phyloP scores from a whole-genome alignment of 2,797 vertebrate genomes.

The Ctenosaura bakeri region DNA sequence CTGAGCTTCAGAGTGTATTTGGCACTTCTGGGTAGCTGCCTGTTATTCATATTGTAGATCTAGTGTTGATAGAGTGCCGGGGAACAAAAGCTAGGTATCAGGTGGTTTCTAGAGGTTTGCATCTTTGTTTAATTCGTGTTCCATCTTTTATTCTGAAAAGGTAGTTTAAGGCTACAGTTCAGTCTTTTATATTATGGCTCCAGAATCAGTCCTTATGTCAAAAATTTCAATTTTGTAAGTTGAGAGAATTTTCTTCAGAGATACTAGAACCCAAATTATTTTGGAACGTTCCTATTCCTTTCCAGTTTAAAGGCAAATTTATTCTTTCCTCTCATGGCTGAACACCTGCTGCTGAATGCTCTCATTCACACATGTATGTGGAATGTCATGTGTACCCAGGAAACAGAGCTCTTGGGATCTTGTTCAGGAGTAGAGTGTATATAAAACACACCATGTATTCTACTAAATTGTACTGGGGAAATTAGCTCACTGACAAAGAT shows the following conservation, averaged over 20 bases:
- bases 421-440: background rate
- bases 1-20: background rate
- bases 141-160: background rate
- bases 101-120: background rate
- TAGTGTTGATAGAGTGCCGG: background rate
- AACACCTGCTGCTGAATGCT: background rate
- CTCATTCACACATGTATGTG: background rate
- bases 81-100: background rate
- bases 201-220: background rate
- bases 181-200: background rate
- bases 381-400: background rate
- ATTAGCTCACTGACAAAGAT: background rate
- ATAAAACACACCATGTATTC: background rate
- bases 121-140: background rate
- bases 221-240: background rate
- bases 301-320: constrained; percentile 19
- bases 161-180: constrained; percentile 23
- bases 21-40: background rate
- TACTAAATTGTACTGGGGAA: background rate
- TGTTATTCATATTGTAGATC: too few relatives aligned
- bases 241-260: background rate
- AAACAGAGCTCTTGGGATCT: background rate
- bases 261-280: background rate
- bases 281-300: background rate
- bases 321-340: background rate